Evolutionary conservation across 2,113 vertebrate species (phyloP).

Genomic region (Ochotona princeps): DNA sequence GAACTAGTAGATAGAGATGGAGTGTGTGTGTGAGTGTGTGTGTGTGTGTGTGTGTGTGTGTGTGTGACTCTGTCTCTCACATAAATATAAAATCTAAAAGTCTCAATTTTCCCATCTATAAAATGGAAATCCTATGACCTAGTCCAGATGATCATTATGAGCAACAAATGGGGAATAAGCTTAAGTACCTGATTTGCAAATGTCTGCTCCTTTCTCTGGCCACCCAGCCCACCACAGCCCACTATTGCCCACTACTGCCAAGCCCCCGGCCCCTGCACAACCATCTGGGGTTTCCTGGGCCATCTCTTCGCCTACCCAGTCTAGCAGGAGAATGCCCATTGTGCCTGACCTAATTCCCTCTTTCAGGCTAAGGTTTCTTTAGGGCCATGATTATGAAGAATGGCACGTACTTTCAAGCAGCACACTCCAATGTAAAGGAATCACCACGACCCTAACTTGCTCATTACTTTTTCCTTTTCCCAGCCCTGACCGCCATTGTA

Average conservation of each 20-base stretch:
- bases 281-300: neutral
- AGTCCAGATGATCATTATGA: neutral
- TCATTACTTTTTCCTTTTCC: neutral
- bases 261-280: too few relatives aligned
- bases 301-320: neutral
- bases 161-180: too few relatives aligned
- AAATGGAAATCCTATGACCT: neutral
- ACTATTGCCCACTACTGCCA: too few relatives aligned
- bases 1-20: too few relatives aligned
- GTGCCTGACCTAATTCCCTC: neutral
- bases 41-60: too few relatives aligned
- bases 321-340: neutral
- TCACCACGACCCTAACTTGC: too few relatives aligned
- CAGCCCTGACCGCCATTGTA: fast-evolving
- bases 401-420: neutral
- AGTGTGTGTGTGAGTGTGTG: too few relatives aligned
- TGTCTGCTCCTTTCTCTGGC: too few relatives aligned
- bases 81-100: too few relatives aligned
- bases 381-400: neutral
- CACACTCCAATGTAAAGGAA: neutral
- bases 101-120: conserved; percentile 35
- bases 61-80: too few relatives aligned
- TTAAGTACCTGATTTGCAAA: neutral
- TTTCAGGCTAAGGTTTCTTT: neutral
- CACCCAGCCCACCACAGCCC: neutral